These are phyloP conservation scores for Gordius sp. DNA, from an alignment of 2,888 invertebrate species.

Conservation along the genomic window DNA sequence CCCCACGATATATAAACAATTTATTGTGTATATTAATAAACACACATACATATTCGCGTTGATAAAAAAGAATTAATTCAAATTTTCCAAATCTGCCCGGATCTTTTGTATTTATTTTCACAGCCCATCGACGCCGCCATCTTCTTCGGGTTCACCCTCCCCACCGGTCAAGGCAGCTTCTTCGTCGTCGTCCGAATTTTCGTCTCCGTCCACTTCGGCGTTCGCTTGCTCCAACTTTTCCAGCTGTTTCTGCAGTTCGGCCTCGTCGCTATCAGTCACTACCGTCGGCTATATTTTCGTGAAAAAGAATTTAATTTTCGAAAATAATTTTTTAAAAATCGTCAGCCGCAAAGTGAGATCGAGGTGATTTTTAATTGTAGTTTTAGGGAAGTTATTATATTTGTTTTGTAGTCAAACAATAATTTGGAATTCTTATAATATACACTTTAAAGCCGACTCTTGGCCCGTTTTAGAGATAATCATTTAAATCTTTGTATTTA, in stretches of 20 bases:
- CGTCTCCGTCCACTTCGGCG: slow-evolving; percentile 56
- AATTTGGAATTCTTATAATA: no score
- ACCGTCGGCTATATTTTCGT: slow-evolving; percentile 52
- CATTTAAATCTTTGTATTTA: no score
- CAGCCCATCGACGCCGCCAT: slow-evolving; percentile 17
- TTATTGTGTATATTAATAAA: no score
- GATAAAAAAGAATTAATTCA: background rate
- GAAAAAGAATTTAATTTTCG: no score
- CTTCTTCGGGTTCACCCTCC: slow-evolving; percentile 15
- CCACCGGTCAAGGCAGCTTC: slow-evolving; percentile 22
- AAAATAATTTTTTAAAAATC: no score
- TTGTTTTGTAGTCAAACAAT: no score
- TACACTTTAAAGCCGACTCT: no score
- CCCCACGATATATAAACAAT: no score
- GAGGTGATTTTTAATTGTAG: no score
- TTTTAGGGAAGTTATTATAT: no score
- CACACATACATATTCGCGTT: background rate
- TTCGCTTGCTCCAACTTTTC: slow-evolving; percentile 75
- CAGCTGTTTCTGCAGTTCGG: slow-evolving; percentile 40
- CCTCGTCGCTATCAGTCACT: slow-evolving; percentile 65
- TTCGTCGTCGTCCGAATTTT: slow-evolving; percentile 28
- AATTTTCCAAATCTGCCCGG: background rate
- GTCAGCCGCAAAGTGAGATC: no score
- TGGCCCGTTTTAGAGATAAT: no score
- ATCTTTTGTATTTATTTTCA: background rate